Conservation (phyloP, 2,888 invertebrate species). For the Rhagophthalmus giganteus region DNA sequence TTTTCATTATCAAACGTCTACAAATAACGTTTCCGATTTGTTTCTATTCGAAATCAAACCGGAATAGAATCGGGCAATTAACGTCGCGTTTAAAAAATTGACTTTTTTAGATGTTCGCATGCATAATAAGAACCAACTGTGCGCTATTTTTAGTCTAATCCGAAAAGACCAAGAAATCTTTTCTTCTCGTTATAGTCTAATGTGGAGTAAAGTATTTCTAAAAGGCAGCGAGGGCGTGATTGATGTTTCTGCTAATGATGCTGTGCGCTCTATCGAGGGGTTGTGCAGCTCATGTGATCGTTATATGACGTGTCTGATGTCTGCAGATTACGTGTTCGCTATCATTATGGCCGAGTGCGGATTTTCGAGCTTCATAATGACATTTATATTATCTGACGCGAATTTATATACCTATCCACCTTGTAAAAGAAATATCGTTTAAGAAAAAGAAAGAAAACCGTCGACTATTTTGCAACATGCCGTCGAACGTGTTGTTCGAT, state of each 20-base stretch:
- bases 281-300: conserved; percentile 29
- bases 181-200: background rate
- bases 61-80: too few species aligned
- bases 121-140: too few species aligned
- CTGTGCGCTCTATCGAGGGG: conserved; percentile 30
- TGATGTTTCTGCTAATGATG: conserved; percentile 36
- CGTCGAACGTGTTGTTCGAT: too few species aligned
- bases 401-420: background rate
- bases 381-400: background rate
- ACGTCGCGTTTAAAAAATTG: too few species aligned
- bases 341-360: conserved; percentile 20
- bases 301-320: conserved; percentile 30
- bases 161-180: background rate
- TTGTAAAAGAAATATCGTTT: too few species aligned
- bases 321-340: conserved; percentile 21
- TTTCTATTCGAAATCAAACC: too few species aligned
- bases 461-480: too few species aligned
- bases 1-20: too few species aligned
- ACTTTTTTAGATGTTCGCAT: too few species aligned
- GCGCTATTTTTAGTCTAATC: too few species aligned
- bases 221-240: conserved; percentile 35
- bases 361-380: conserved; percentile 14
- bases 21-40: too few species aligned
- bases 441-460: too few species aligned
- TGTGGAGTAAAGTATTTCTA: conserved; percentile 7